Evolutionary conservation across 1,140 invertebrate species (phyloP).

Genomic region (Venustaconcha ellipsiformis): DNA sequence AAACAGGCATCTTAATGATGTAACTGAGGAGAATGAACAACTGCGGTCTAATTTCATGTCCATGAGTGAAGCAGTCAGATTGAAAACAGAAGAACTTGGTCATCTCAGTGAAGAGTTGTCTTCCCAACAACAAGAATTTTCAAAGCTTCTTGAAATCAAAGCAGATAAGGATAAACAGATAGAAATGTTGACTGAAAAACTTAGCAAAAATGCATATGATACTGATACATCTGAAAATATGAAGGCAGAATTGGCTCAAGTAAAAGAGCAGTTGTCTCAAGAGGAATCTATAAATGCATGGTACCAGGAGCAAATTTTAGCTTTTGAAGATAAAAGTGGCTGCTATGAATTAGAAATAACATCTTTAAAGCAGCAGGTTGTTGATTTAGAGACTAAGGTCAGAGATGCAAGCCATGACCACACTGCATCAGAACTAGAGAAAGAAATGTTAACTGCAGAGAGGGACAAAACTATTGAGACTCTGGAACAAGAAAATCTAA

Average conservation of each 20-base stretch:
- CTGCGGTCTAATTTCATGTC: too few relatives aligned
- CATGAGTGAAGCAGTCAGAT: too few relatives aligned
- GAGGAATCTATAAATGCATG: conserved; percentile 16
- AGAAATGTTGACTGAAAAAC: conserved; percentile 12
- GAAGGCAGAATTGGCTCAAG: conserved; percentile 9
- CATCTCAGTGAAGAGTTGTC: too few relatives aligned
- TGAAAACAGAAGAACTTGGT: too few relatives aligned
- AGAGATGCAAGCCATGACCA: background rate
- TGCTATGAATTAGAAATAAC: conserved; percentile 20
- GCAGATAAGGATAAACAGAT: conserved; percentile 32
- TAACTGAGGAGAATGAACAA: too few relatives aligned
- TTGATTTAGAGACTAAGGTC: conserved; percentile 7
- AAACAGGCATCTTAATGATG: too few relatives aligned
- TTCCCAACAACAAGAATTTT: background rate
- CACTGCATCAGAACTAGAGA: background rate
- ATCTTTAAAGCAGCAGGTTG: conserved; percentile 29
- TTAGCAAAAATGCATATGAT: conserved; percentile 4
- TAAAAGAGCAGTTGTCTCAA: conserved; percentile 20
- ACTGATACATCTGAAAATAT: conserved; percentile 5
- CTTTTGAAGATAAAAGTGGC: conserved; percentile 23
- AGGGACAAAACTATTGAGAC: conserved; percentile 6
- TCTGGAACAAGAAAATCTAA: conserved; percentile 8
- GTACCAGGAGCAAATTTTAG: conserved; percentile 17
- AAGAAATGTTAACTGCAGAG: conserved; percentile 1
- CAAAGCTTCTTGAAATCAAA: background rate